Evolutionary conservation across 2,888 invertebrate genomes (phyloP).

Genomic region (Chymomyza procnemis): DNA sequence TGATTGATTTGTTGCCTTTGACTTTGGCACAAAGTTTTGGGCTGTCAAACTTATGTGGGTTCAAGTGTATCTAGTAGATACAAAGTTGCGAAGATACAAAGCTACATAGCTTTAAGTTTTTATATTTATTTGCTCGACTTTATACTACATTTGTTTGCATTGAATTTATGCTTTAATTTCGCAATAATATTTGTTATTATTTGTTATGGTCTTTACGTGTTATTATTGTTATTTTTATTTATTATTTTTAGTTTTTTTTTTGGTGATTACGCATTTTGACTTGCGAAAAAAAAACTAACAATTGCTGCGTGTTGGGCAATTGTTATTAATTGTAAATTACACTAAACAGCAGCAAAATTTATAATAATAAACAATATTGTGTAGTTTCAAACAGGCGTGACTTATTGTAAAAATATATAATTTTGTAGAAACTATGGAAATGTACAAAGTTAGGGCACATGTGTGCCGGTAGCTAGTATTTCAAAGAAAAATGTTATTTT

Average conservation of each 20-base stretch:
- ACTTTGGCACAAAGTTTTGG: slow-evolving; percentile 15
- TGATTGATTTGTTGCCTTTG: slow-evolving; percentile 62
- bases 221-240: slow-evolving; percentile 29
- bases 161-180: slow-evolving; percentile 7
- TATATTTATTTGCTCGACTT: slow-evolving; percentile 30
- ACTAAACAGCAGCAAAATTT: not conserved
- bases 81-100: no score
- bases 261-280: slow-evolving; percentile 54
- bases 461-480: no score
- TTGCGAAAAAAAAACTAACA: slow-evolving; percentile 9
- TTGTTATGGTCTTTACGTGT: slow-evolving; percentile 28
- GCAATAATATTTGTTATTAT: slow-evolving; percentile 46
- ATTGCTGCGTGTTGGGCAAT: slow-evolving; percentile 44
- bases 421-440: no score
- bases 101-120: slow-evolving; percentile 9
- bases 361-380: not conserved
- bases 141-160: not conserved
- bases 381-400: not conserved
- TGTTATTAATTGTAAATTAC: slow-evolving; percentile 36
- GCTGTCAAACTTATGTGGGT: slow-evolving; percentile 9
- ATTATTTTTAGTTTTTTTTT: slow-evolving; percentile 40
- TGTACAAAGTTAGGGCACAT: no score
- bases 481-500: no score
- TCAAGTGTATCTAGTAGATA: not conserved
- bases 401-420: no score